These are phyloP conservation scores for Falco rusticolus DNA, from an alignment of 2,797 vertebrate genomes.

Conservation along the genomic window DNA sequence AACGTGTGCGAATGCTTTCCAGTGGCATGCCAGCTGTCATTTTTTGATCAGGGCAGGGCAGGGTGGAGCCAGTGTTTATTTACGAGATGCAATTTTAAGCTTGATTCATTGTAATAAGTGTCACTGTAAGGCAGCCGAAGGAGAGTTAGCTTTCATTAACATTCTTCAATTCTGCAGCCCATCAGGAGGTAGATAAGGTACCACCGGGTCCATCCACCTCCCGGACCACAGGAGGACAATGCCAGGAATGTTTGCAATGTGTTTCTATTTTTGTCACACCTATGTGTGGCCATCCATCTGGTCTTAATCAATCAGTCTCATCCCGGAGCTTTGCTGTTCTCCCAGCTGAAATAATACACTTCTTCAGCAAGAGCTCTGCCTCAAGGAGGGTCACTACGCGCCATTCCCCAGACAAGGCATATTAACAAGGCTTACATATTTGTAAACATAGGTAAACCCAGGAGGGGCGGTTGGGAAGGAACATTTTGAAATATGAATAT, in stretches of 20 bases:
- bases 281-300: slow-evolving; percentile 92
- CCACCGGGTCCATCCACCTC: slow-evolving; percentile 74
- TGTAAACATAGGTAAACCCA: slow-evolving; percentile 75
- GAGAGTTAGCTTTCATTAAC: slow-evolving; percentile 76
- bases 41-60: neutral
- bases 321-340: slow-evolving; percentile 82
- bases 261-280: slow-evolving; percentile 90
- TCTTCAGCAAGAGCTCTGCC: slow-evolving; percentile 75
- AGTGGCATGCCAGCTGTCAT: slow-evolving; percentile 49
- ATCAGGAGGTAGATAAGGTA: slow-evolving; percentile 82
- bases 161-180: slow-evolving; percentile 79
- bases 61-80: slow-evolving; percentile 1
- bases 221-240: slow-evolving; percentile 79
- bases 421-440: slow-evolving; percentile 73
- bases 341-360: slow-evolving; percentile 92
- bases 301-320: slow-evolving; percentile 91
- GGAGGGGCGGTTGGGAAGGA: slow-evolving; percentile 52
- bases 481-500: slow-evolving; percentile 69
- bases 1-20: neutral
- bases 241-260: slow-evolving; percentile 88
- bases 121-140: slow-evolving; percentile 62
- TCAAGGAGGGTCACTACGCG: slow-evolving; percentile 76
- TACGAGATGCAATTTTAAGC: slow-evolving; percentile 54
- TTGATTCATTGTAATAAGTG: slow-evolving; percentile 57
- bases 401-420: slow-evolving; percentile 60